Evolutionary conservation across 2,888 invertebrate species (phyloP).

Genomic region (Drosophila aldrichi): DNA sequence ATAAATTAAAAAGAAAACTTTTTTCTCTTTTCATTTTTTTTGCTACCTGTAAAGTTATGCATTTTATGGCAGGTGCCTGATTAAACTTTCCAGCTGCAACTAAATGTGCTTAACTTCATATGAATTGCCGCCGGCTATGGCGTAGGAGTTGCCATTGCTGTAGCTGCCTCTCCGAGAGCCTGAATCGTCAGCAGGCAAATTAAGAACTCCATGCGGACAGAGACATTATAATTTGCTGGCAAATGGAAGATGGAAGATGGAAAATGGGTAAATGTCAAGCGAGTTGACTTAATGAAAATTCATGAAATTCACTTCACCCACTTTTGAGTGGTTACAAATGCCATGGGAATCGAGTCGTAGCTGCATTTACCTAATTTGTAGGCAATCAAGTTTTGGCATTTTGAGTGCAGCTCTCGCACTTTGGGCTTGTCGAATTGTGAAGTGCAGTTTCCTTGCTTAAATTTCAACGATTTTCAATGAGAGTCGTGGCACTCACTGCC

Average conservation of each 20-base stretch:
- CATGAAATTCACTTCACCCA: conserved; percentile 29
- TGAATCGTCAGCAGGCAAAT: conserved; percentile 30
- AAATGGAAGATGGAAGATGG: neutral
- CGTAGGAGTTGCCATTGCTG: conserved; percentile 15
- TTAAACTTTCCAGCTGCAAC: conserved; percentile 66
- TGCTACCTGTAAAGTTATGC: conserved; percentile 58
- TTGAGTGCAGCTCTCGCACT: too few species aligned
- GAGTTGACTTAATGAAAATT: conserved; percentile 38
- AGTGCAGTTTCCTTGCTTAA: neutral
- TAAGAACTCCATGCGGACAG: conserved; percentile 37
- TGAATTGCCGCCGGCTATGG: conserved; percentile 39
- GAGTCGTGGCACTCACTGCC: conserved; percentile 10
- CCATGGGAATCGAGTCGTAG: conserved; percentile 23
- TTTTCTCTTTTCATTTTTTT: neutral
- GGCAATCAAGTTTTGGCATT: neutral
- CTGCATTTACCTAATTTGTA: conserved; percentile 17
- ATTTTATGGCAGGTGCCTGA: conserved; percentile 66
- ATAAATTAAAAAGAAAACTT: conserved; percentile 17
- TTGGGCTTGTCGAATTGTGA: too few species aligned
- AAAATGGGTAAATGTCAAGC: conserved; percentile 24
- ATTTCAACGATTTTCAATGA: conserved; percentile 18
- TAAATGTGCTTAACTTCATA: conserved; percentile 59
- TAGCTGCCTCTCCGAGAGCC: conserved; percentile 19
- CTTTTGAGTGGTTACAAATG: conserved; percentile 19
- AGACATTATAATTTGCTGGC: conserved; percentile 22